Conservation (phyloP, 2,113 vertebrate species). For the Austrofundulus limnaeus region DNA sequence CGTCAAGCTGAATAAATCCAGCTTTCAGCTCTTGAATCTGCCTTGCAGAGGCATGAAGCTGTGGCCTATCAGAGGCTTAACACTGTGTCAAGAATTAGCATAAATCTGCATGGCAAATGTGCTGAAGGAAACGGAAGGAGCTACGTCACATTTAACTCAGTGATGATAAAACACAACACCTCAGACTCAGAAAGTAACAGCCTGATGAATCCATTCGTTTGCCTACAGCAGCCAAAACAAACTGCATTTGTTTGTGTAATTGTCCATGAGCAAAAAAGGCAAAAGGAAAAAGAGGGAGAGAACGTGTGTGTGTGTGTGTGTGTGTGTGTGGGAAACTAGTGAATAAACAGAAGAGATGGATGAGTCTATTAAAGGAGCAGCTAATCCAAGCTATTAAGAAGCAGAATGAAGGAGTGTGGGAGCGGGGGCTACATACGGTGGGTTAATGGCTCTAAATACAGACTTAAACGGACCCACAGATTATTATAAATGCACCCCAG, state of each 20-base stretch:
- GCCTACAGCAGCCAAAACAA: conserved; percentile 49
- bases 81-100: conserved; percentile 60
- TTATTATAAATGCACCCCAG: conserved; percentile 47
- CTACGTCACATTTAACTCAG: conserved; percentile 41
- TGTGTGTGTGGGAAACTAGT: conserved; percentile 36
- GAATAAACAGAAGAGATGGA: conserved; percentile 74
- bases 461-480: conserved; percentile 53
- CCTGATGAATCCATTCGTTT: conserved; percentile 57
- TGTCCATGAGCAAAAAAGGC: conserved; percentile 67
- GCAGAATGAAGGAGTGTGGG: conserved; percentile 54
- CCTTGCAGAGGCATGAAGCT: conserved; percentile 20
- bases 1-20: conserved; percentile 53
- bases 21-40: conserved; percentile 35
- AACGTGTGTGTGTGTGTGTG: conserved; percentile 11
- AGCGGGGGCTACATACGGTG: conserved; percentile 54
- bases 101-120: conserved; percentile 71
- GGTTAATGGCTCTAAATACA: conserved; percentile 69
- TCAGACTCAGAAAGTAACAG: conserved; percentile 48
- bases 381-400: conserved; percentile 73
- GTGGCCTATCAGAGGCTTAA: conserved; percentile 53
- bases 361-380: conserved; percentile 67
- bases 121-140: conserved; percentile 53
- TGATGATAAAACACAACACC: conserved; percentile 54
- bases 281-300: conserved; percentile 25
- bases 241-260: conserved; percentile 76